A percentile compares a stretch with the other conserved stretches of the same genome.
Evolutionary conservation across 2,797 vertebrate species (phyloP).

Genomic region (Crenuchus spilurus): DNA sequence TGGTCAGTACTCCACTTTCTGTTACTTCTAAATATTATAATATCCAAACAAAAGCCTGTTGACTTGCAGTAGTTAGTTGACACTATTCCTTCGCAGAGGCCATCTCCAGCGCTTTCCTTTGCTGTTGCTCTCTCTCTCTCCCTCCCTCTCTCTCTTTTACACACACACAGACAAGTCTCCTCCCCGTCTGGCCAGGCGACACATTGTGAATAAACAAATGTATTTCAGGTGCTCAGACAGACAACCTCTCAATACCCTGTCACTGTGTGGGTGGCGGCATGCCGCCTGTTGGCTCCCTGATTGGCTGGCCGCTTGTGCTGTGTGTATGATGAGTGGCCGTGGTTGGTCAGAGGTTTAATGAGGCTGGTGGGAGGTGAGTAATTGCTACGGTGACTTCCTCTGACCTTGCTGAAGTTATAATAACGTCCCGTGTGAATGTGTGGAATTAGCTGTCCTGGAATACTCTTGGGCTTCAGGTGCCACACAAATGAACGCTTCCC

Average conservation of each 20-base stretch:
- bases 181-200: slow-evolving; percentile 65
- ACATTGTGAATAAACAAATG: slow-evolving; percentile 78
- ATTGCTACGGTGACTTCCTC: slow-evolving; percentile 77
- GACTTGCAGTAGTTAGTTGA: slow-evolving; percentile 37
- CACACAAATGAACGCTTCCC: slow-evolving; percentile 58
- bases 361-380: slow-evolving; percentile 86
- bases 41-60: slow-evolving; percentile 14
- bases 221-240: slow-evolving; percentile 78
- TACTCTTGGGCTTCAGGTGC: slow-evolving; percentile 65
- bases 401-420: slow-evolving; percentile 69
- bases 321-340: slow-evolving; percentile 72
- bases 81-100: slow-evolving; percentile 3
- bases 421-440: slow-evolving; percentile 66
- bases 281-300: slow-evolving; percentile 67
- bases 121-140: slow-evolving; percentile 45
- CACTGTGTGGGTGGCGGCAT: slow-evolving; percentile 82
- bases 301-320: slow-evolving; percentile 70
- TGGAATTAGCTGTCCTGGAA: slow-evolving; percentile 68
- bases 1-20: neutral
- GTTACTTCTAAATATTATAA: slow-evolving; percentile 11
- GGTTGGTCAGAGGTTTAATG: slow-evolving; percentile 86
- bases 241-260: slow-evolving; percentile 78
- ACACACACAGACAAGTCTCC: slow-evolving; percentile 54
- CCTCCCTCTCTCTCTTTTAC: neutral
- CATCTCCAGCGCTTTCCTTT: slow-evolving; percentile 11